phyloP scores from a whole-genome alignment of 2,113 vertebrate species.

The Oplegnathus fasciatus region DNA sequence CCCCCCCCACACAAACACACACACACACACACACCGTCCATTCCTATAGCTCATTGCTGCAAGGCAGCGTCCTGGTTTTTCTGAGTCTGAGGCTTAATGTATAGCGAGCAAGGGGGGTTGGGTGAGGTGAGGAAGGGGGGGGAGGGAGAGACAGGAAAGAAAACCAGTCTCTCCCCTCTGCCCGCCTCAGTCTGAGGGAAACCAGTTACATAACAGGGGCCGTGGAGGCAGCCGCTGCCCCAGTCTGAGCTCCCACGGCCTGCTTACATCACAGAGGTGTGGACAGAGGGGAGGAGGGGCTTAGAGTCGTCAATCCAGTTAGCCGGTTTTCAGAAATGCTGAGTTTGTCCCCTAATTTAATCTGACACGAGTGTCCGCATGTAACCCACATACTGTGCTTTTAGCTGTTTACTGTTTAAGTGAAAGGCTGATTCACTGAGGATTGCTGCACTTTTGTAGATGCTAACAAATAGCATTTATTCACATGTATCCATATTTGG shows the following conservation, averaged over 20 bases:
- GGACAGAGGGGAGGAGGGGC: constrained; percentile 24
- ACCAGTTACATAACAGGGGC: constrained; percentile 68
- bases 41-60: constrained; percentile 36
- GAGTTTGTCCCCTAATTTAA: background rate
- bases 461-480: background rate
- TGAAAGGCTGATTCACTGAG: background rate
- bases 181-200: constrained; percentile 43
- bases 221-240: constrained; percentile 45
- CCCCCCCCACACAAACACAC: background rate
- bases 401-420: background rate
- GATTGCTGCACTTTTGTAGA: no score
- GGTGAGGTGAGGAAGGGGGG: background rate
- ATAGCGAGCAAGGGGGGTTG: constrained; percentile 9
- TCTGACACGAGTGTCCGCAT: background rate
- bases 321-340: background rate
- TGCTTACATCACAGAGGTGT: constrained; percentile 50
- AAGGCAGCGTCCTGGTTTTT: constrained; percentile 63
- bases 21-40: no score
- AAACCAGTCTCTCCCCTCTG: constrained; percentile 11
- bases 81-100: constrained; percentile 59
- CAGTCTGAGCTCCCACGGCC: constrained; percentile 37
- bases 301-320: background rate
- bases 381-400: no score
- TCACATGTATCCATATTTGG: no score
- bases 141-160: constrained; percentile 35